phyloP scores from a whole-genome alignment of 2,888 invertebrate genomes.

The Drosophila rubida region DNA sequence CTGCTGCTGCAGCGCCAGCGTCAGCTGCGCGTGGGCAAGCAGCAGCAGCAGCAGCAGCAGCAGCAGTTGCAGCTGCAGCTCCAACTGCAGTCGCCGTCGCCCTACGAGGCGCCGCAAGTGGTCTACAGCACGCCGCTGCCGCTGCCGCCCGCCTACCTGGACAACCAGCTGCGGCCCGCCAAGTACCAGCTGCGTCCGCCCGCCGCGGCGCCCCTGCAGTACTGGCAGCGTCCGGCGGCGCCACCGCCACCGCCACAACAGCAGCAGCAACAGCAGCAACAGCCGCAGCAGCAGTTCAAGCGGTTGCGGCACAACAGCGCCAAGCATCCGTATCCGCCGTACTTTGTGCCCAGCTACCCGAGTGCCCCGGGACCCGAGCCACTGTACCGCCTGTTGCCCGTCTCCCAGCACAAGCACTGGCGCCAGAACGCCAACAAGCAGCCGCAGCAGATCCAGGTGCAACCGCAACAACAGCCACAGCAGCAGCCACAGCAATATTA shows the following conservation, averaged over 20 bases:
- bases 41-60: slow-evolving; percentile 30
- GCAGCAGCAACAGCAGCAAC: slow-evolving; percentile 16
- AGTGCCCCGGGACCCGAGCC: slow-evolving; percentile 57
- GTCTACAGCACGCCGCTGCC: slow-evolving; percentile 57
- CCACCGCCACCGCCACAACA: slow-evolving; percentile 55
- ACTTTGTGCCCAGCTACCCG: slow-evolving; percentile 64
- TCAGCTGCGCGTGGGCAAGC: slow-evolving; percentile 10
- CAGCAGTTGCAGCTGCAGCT: slow-evolving; percentile 31
- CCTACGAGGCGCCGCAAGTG: slow-evolving; percentile 41
- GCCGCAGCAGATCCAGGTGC: slow-evolving; percentile 87
- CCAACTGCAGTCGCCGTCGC: slow-evolving; percentile 31
- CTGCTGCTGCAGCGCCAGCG: slow-evolving; percentile 38
- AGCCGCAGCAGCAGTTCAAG: slow-evolving; percentile 47
- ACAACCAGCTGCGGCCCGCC: slow-evolving; percentile 56
- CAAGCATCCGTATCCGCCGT: slow-evolving; percentile 64
- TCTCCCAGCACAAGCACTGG: slow-evolving; percentile 63
- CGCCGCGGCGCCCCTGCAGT: slow-evolving; percentile 51
- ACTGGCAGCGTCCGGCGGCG: slow-evolving; percentile 57
- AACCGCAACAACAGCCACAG: slow-evolving; percentile 67
- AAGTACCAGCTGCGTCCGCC: slow-evolving; percentile 69
- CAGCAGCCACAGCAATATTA: slow-evolving; percentile 86
- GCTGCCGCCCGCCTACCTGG: slow-evolving; percentile 47
- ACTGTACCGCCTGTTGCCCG: slow-evolving; percentile 56
- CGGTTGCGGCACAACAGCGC: slow-evolving; percentile 51
- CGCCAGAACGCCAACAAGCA: slow-evolving; percentile 59